These are phyloP conservation scores for Aegithalos caudatus DNA, from an alignment of 2,113 vertebrate genomes.

Conservation along the genomic window DNA sequence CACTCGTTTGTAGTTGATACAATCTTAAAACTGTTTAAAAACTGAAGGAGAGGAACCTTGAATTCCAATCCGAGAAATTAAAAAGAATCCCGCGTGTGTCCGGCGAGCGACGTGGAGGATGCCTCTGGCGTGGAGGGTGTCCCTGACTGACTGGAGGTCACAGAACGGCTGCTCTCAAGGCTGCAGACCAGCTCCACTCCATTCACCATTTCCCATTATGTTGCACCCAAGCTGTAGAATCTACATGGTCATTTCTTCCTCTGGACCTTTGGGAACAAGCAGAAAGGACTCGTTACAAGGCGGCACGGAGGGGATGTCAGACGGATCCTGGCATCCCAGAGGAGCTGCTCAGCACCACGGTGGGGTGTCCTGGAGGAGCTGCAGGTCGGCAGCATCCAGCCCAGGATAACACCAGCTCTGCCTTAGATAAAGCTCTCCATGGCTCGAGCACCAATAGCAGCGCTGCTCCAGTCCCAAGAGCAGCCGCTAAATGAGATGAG, in stretches of 20 bases:
- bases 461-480: constrained; percentile 31
- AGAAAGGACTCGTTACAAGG: background rate
- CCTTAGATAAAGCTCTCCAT: background rate
- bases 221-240: constrained; percentile 71
- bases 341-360: background rate
- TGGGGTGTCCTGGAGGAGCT: background rate
- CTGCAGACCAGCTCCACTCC: constrained; percentile 89
- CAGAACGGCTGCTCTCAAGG: constrained; percentile 80
- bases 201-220: constrained; percentile 90
- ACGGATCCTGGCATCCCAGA: background rate
- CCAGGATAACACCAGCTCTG: constrained; percentile 1
- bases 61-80: constrained; percentile 13
- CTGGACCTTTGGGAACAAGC: constrained; percentile 74
- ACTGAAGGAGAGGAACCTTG: constrained; percentile 29
- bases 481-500: constrained; percentile 62
- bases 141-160: constrained; percentile 57
- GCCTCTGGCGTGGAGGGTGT: constrained; percentile 48
- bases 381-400: background rate
- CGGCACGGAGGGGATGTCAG: background rate
- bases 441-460: constrained; percentile 27
- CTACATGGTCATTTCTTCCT: constrained; percentile 93
- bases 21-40: constrained; percentile 60
- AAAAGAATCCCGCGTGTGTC: constrained; percentile 44
- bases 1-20: background rate
- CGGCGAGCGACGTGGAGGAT: constrained; percentile 2